Conservation (phyloP, 2,113 vertebrate species). For the Apodemus speciosus region DNA sequence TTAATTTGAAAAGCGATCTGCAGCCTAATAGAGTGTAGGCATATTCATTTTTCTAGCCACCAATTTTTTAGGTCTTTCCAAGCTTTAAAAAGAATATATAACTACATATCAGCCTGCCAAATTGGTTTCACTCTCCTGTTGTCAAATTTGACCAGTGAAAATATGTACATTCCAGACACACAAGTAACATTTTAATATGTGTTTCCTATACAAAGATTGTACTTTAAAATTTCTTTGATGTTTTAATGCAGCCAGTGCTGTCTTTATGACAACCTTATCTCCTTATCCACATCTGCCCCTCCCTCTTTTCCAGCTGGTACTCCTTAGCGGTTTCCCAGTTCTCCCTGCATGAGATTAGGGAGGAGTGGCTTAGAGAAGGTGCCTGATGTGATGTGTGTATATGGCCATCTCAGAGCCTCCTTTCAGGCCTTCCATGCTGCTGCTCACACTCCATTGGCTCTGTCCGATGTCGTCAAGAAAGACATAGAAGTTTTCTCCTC, state of each 20-base stretch:
- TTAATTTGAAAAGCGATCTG: conserved; percentile 46
- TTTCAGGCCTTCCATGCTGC: background rate
- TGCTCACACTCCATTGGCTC: background rate
- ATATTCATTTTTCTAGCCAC: background rate
- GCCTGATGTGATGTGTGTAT: background rate
- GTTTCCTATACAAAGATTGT: background rate
- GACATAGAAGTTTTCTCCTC: background rate
- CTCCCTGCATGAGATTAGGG: background rate
- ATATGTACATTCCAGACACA: background rate
- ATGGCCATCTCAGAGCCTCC: background rate
- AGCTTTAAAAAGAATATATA: background rate
- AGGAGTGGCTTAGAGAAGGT: background rate
- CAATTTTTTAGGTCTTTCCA: background rate
- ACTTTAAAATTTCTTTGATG: background rate
- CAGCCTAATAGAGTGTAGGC: background rate
- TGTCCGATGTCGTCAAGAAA: background rate
- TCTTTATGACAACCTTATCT: background rate
- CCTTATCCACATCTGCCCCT: background rate
- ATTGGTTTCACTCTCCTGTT: background rate
- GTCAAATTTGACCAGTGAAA: conserved; percentile 23
- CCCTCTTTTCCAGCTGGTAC: background rate
- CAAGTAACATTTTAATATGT: background rate
- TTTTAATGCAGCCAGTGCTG: background rate
- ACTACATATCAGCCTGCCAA: background rate
- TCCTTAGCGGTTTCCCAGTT: background rate